phyloP scores from a whole-genome alignment of 2,888 invertebrate genomes.

The Erebia aethiops region DNA sequence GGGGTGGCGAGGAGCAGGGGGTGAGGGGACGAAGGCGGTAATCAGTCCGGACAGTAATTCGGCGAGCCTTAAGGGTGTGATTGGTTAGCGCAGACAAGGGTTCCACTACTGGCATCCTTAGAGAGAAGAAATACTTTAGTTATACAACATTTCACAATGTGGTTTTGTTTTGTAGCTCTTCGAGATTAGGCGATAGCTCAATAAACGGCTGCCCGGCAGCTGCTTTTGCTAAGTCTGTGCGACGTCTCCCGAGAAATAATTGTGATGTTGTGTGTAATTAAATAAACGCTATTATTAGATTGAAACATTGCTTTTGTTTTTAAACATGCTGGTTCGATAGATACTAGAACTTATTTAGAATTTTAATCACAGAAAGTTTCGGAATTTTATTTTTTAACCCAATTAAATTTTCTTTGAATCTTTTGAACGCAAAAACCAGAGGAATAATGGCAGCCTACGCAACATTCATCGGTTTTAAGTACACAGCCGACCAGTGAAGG shows the following conservation, averaged over 20 bases:
- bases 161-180: conserved; percentile 82
- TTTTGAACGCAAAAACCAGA: conserved; percentile 70
- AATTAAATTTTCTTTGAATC: conserved; percentile 74
- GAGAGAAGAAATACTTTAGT: conserved; percentile 82
- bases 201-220: conserved; percentile 76
- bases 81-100: conserved; percentile 81
- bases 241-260: conserved; percentile 80
- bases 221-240: conserved; percentile 74
- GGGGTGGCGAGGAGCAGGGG: conserved; percentile 44
- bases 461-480: conserved; percentile 74
- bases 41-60: conserved; percentile 81
- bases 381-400: conserved; percentile 43
- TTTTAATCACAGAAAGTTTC: conserved; percentile 16
- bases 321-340: conserved; percentile 33
- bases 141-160: conserved; percentile 76
- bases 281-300: neutral
- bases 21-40: conserved; percentile 62
- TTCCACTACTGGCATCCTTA: conserved; percentile 74
- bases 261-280: conserved; percentile 60
- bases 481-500: conserved; percentile 71
- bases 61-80: conserved; percentile 80
- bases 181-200: conserved; percentile 80
- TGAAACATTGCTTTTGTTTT: neutral
- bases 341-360: conserved; percentile 1
- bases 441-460: conserved; percentile 68